Evolutionary conservation across 2,888 invertebrate genomes (phyloP).

Genomic region (Sinelater perroti): DNA sequence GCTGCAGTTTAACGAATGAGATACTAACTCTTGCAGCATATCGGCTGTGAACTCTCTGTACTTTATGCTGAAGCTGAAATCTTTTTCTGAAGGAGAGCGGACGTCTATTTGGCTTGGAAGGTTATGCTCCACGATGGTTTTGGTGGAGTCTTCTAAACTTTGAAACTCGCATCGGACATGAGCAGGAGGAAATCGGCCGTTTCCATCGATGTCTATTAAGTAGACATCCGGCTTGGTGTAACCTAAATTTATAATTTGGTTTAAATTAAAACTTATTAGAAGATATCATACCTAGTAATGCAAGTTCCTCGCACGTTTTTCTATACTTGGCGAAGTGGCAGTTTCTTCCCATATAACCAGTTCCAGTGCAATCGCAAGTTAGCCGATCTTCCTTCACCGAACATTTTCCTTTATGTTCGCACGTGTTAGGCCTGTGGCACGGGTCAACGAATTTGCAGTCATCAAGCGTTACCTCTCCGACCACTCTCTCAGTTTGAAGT

Average conservation of each 20-base stretch:
- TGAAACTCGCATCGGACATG: slow-evolving; percentile 93
- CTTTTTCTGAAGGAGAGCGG: slow-evolving; percentile 77
- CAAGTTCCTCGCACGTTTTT: slow-evolving; percentile 92
- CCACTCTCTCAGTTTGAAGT: slow-evolving; percentile 82
- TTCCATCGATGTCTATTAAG: slow-evolving; percentile 92
- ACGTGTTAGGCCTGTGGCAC: slow-evolving; percentile 87
- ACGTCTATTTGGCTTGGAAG: slow-evolving; percentile 90
- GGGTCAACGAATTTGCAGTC: slow-evolving; percentile 91
- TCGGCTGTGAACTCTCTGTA: slow-evolving; percentile 90
- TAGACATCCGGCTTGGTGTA: slow-evolving; percentile 91
- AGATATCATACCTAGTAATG: slow-evolving; percentile 69
- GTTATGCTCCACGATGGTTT: slow-evolving; percentile 91
- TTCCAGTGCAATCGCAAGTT: slow-evolving; percentile 88
- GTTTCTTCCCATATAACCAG: slow-evolving; percentile 92
- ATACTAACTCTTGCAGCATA: slow-evolving; percentile 90
- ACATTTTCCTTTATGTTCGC: slow-evolving; percentile 92
- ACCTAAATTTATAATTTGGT: slow-evolving; percentile 56
- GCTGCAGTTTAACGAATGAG: slow-evolving; percentile 87
- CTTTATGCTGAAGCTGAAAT: slow-evolving; percentile 85
- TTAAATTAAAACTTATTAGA: neutral
- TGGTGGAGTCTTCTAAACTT: slow-evolving; percentile 83
- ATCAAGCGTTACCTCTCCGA: slow-evolving; percentile 89
- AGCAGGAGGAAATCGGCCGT: slow-evolving; percentile 90
- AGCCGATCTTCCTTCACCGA: slow-evolving; percentile 87
- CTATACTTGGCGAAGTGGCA: slow-evolving; percentile 93